Percentiles rank a stretch among this genome's conserved stretches.
Conservation (phyloP, 2,888 invertebrate species). For the Tortrix viridana region DNA sequence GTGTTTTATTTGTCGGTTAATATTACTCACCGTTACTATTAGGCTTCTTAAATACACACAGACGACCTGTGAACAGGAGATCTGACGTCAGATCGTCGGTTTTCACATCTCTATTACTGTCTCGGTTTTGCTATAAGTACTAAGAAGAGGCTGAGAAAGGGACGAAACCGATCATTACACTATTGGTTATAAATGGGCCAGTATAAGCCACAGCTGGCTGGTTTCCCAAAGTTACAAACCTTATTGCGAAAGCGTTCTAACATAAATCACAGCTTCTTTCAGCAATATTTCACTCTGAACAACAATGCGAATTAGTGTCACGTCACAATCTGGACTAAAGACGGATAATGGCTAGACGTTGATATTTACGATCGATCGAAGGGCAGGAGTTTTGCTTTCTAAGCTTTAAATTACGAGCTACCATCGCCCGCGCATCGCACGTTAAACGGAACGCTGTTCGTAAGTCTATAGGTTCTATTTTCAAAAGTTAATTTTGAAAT, state of each 20-base stretch:
- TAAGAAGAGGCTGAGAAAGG: too few relatives aligned
- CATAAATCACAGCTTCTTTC: conserved; percentile 41
- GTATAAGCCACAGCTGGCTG: not conserved
- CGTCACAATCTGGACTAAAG: conserved; percentile 65
- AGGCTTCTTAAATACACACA: conserved; percentile 39
- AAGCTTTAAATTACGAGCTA: conserved; percentile 66
- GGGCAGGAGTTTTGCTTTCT: conserved; percentile 67
- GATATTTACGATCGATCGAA: conserved; percentile 64
- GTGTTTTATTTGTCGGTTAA: conserved; percentile 59
- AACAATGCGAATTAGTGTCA: conserved; percentile 64
- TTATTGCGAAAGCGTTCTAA: conserved; percentile 27
- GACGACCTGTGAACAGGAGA: conserved; percentile 7
- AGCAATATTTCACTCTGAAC: conserved; percentile 54
- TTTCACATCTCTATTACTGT: too few relatives aligned
- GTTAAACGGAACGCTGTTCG: conserved; percentile 28
- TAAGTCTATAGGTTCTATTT: conserved; percentile 32
- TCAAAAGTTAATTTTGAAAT: conserved; percentile 39
- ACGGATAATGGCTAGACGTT: conserved; percentile 62
- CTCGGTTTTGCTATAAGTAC: too few relatives aligned
- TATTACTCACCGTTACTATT: conserved; percentile 54
- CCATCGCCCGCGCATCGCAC: conserved; percentile 33
- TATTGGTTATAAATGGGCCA: not conserved
- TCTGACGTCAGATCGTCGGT: conserved; percentile 51
- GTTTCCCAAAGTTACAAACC: conserved; percentile 26
- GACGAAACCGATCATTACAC: too few relatives aligned